Percentiles rank a stretch among this genome's conserved stretches.
Evolutionary conservation across 2,113 vertebrate species (phyloP).

Genomic region (Melanocharis versteri): DNA sequence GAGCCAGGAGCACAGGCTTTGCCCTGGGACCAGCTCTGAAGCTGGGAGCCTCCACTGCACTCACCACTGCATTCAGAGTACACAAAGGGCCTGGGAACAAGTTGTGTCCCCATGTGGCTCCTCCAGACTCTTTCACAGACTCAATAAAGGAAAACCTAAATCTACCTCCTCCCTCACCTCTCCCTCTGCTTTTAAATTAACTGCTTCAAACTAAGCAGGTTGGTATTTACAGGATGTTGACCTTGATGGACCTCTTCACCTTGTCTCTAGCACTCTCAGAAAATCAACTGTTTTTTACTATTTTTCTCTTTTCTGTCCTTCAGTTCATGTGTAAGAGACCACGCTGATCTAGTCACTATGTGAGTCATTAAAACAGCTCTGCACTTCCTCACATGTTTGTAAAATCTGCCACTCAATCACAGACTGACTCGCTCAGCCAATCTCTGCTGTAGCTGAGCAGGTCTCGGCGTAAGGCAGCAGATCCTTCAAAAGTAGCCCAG

Average conservation of each 20-base stretch:
- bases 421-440: neutral
- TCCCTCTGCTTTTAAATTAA: neutral
- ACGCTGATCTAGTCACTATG: neutral
- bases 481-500: neutral
- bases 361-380: neutral
- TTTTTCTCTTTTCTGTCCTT: neutral
- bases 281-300: neutral
- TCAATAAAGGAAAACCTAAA: neutral
- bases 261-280: neutral
- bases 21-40: neutral
- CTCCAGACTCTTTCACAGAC: neutral
- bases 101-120: rapidly evolving
- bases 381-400: neutral
- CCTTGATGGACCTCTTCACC: neutral
- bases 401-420: neutral
- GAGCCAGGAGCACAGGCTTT: neutral
- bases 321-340: neutral
- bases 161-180: neutral
- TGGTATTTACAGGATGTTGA: neutral
- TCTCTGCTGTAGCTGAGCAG: neutral
- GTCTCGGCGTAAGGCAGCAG: neutral
- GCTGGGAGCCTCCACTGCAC: neutral
- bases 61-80: neutral
- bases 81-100: rapidly evolving
- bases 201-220: neutral